These are phyloP conservation scores for Acanthosoma haemorrhoidale DNA, from an alignment of 2,888 invertebrate genomes.

Conservation along the genomic window DNA sequence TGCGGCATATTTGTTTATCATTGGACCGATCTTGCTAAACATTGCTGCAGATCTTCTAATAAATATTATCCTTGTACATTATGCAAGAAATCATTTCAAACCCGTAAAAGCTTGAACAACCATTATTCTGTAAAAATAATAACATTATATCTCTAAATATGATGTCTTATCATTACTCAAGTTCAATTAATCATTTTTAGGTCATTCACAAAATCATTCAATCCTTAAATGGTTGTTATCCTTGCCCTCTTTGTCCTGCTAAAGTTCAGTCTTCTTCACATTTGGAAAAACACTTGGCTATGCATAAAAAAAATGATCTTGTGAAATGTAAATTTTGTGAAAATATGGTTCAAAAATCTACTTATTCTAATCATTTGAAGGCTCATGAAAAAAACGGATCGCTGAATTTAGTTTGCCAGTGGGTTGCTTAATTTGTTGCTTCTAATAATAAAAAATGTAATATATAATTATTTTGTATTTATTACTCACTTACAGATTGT, in stretches of 20 bases:
- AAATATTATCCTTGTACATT: slow-evolving; percentile 15
- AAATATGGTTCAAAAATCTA: slow-evolving; percentile 21
- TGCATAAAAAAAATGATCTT: slow-evolving; percentile 27
- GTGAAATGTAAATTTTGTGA: slow-evolving; percentile 20
- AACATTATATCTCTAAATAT: not conserved
- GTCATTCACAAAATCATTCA: not conserved
- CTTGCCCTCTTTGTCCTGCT: slow-evolving; percentile 12
- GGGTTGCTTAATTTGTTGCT: not conserved
- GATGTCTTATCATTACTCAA: not conserved
- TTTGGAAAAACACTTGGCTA: slow-evolving; percentile 23
- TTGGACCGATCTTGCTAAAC: slow-evolving; percentile 18
- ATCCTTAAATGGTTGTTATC: not conserved
- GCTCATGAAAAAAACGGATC: slow-evolving; percentile 18
- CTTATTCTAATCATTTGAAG: slow-evolving; percentile 6
- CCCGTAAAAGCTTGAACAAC: slow-evolving; percentile 14
- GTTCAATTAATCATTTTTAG: slow-evolving; percentile 5
- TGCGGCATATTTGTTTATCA: slow-evolving; percentile 1
- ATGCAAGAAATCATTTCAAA: slow-evolving; percentile 6
- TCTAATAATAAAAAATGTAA: not conserved
- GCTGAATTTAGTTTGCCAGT: slow-evolving; percentile 16
- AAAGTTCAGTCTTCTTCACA: slow-evolving; percentile 24
- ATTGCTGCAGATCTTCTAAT: slow-evolving; percentile 9
- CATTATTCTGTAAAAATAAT: slow-evolving; percentile 4
- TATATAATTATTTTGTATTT: not conserved
- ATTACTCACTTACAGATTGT: not conserved